Percentiles rank a stretch among this genome's conserved stretches.
These are phyloP conservation scores for Rousettus leschenaultii DNA, from an alignment of 2,113 vertebrate species.

Conservation along the genomic window DNA sequence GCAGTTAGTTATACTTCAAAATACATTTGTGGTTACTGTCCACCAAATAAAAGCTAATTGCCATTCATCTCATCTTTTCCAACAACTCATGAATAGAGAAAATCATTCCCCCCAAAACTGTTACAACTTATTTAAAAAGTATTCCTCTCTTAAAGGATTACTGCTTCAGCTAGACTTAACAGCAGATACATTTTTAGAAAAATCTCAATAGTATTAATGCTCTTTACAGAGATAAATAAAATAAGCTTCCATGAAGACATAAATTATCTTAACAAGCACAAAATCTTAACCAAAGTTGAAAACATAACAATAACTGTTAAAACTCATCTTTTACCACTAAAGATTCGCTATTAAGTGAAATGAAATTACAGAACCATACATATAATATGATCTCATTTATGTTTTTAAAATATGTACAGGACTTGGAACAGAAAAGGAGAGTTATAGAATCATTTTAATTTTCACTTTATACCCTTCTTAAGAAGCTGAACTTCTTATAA, in stretches of 20 bases:
- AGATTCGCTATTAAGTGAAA: slow-evolving; percentile 19
- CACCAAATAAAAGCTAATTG: background rate
- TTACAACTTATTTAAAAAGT: background rate
- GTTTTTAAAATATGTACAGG: background rate
- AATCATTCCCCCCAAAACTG: background rate
- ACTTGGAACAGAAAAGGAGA: background rate
- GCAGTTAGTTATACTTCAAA: background rate
- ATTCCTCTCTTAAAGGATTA: background rate
- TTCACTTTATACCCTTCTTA: background rate
- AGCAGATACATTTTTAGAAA: background rate
- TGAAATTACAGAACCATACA: background rate
- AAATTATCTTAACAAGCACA: background rate
- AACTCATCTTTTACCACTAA: background rate
- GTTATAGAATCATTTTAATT: background rate
- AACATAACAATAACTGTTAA: slow-evolving; percentile 37
- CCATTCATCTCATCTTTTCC: background rate
- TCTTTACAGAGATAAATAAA: slow-evolving; percentile 22
- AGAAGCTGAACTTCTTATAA: background rate
- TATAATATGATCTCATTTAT: background rate
- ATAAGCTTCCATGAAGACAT: background rate
- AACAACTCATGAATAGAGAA: background rate
- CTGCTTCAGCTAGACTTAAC: background rate
- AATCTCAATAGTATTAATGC: background rate
- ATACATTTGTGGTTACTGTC: background rate
- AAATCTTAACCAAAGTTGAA: slow-evolving; percentile 25